Evolutionary conservation across 2,797 vertebrate species (phyloP), one percentile per base, ranked within the genome.

Genomic region (Prunella strophiata): DNA sequence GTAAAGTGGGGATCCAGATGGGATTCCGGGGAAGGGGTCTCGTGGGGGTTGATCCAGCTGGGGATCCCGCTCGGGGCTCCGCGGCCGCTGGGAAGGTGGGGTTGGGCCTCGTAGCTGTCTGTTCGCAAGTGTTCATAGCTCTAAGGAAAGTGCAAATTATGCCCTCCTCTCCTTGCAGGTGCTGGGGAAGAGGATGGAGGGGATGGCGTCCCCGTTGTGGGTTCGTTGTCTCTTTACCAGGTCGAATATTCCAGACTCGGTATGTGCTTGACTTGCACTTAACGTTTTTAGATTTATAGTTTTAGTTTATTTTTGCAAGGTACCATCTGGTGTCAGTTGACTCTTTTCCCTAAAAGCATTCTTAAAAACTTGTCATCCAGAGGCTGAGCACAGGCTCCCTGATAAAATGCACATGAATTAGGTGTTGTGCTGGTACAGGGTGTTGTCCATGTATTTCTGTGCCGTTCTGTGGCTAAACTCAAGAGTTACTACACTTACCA

Each of bases 211-310:
- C 4, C 16, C 75, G 7, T 20, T 21, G 3, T 98, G 97, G 96
- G 88, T 89, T 93, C 98, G 98, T 57, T 97, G 97, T 85, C 98
- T 97, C 71, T 98, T 98, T 85, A 98, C 98, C 48, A 98, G 13
- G 52, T 97, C 98, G 38, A 97, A 96, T 78, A 96, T 98, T 96
- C 98, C 98, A 55, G 96, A 97, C 43, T 95, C 92, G 94, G 98
- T 98, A 98, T 79, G 98, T 72, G 43, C 34, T 63, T 77, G 22
- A 23, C n/a, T 80, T 66, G 7, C 7, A 6, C 43, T n/a, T 29
- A 20, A 16, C 7, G 1, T 38, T 48, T 89, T 68, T 62, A 43
- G 15, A 2, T 38, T 59, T 82, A 19, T 13, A 3, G 27, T 66
- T 84, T 58, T 45, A 50, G 27, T 36, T 76, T 74, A 6, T 55